Evolutionary conservation across 2,888 invertebrate species (phyloP).

Genomic region (Ectemnius cavifrons): DNA sequence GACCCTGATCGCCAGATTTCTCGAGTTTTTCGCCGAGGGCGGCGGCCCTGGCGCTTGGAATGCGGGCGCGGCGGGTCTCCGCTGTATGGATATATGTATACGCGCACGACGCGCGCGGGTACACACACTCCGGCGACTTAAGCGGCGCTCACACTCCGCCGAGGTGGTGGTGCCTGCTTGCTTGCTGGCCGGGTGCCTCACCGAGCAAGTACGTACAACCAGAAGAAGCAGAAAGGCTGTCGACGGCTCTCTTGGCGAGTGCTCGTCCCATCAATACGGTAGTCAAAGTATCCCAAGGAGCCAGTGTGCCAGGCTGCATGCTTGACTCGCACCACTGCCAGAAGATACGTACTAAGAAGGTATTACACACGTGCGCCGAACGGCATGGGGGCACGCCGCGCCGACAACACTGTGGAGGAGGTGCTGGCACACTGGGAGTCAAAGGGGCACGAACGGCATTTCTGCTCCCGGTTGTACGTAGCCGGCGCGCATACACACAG

Average conservation of each 20-base stretch:
- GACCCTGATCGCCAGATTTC: conserved; percentile 67
- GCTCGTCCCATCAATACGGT: background rate
- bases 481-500: background rate
- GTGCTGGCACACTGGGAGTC: background rate
- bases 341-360: no score
- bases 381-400: background rate
- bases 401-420: background rate
- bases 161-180: background rate
- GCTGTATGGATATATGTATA: conserved; percentile 55
- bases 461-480: conserved; percentile 6
- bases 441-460: conserved; percentile 3
- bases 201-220: conserved; percentile 16
- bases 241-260: conserved; percentile 20
- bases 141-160: conserved; percentile 54
- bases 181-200: background rate
- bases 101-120: conserved; percentile 31
- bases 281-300: no score
- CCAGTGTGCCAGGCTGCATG: background rate
- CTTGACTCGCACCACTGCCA: background rate
- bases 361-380: no score
- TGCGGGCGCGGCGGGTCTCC: conserved; percentile 77
- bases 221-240: conserved; percentile 3
- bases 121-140: conserved; percentile 49
- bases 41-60: conserved; percentile 77
- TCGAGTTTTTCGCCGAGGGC: conserved; percentile 68